Base-by-base conservation (phyloP, 2,888 invertebrate species). In the Apocheima hispidaria region DNA sequence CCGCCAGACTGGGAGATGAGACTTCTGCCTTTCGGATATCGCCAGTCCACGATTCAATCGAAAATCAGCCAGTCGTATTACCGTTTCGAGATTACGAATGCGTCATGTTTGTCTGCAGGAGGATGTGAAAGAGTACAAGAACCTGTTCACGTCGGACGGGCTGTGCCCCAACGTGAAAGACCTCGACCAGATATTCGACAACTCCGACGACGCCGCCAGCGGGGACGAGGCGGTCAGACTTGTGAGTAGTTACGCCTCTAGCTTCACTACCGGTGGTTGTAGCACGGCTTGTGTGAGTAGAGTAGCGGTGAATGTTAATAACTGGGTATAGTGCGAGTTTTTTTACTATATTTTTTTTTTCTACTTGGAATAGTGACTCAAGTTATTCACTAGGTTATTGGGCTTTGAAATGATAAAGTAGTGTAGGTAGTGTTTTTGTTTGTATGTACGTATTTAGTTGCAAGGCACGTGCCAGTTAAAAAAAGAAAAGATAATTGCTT, bases 111-210 rank as follows among this genome's bases (percentile, higher is more conserved):
- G 40, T 28, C 21, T 10, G 18, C 73, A 94, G 88, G 94, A 94
- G 65, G 93, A 93, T 65, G 82, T 84, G 41, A 93, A 93, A 78
- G 89, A 93, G 77, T 93, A 94, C 80, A 95, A 95, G 77, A 96
- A 97, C 85, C 93, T 98, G 33, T 97, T 96, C 82, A 97, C 97
- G 41, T 97, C 96, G 74, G 97, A 98, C 90, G 98, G 98, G 26
- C 94, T 99, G 33, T 96, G 96, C 84, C 96, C 98, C 41, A 97
- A 97, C 41, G 95, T 96, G 73, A 96, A 96, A 81, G 99, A 99
- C 92, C 94, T 99, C 72, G 98, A 99, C 80, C 97, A 98, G 86
- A 96, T 99, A 80, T 99, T 99, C 91, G 97, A 98, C 84, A 97
- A 98, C 84, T 97, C 97, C 0, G 97, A 97, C 90, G 96, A 97